Evolutionary conservation across 2,113 vertebrate genomes (phyloP).

Genomic region (Anguilla rostrata): DNA sequence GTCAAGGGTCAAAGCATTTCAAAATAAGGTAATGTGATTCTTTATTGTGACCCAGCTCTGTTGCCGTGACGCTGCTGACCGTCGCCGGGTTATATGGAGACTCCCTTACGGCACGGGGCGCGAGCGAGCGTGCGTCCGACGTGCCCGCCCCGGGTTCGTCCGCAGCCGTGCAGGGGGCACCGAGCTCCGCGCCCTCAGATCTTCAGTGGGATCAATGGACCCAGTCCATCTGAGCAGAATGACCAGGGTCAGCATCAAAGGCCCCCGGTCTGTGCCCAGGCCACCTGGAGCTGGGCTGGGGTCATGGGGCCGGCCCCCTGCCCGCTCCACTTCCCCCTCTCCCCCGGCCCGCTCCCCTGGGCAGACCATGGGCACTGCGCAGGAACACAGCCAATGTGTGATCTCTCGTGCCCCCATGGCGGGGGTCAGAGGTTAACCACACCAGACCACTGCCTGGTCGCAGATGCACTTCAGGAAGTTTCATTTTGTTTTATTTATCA

Average conservation of each 20-base stretch:
- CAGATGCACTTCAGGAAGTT: slow-evolving; percentile 47
- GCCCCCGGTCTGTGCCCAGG: slow-evolving; percentile 59
- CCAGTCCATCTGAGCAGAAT: slow-evolving; percentile 51
- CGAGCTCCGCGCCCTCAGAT: slow-evolving; percentile 60
- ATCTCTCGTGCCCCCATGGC: slow-evolving; percentile 49
- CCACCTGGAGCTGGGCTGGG: slow-evolving; percentile 59
- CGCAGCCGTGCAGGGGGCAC: slow-evolving; percentile 53
- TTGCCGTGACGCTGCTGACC: neutral
- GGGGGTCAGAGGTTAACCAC: slow-evolving; percentile 59
- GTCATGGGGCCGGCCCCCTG: slow-evolving; percentile 41
- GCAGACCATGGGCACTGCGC: slow-evolving; percentile 56
- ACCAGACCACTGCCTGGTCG: slow-evolving; percentile 45
- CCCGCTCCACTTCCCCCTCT: neutral
- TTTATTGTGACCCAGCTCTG: neutral
- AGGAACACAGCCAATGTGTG: slow-evolving; percentile 51
- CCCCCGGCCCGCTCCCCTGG: slow-evolving; percentile 23
- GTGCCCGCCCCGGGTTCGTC: slow-evolving; percentile 46
- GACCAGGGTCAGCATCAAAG: slow-evolving; percentile 71
- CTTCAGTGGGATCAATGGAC: slow-evolving; percentile 58
- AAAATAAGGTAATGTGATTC: too few relatives aligned
- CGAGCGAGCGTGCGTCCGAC: slow-evolving; percentile 30
- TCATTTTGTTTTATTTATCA: slow-evolving; percentile 54
- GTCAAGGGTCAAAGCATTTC: too few relatives aligned
- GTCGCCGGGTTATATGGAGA: neutral
- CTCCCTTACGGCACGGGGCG: slow-evolving; percentile 28